Percentiles rank a stretch among this genome's conserved stretches.
Conservation (phyloP, 2,888 invertebrate genomes). For the Scotopteryx bipunctaria region DNA sequence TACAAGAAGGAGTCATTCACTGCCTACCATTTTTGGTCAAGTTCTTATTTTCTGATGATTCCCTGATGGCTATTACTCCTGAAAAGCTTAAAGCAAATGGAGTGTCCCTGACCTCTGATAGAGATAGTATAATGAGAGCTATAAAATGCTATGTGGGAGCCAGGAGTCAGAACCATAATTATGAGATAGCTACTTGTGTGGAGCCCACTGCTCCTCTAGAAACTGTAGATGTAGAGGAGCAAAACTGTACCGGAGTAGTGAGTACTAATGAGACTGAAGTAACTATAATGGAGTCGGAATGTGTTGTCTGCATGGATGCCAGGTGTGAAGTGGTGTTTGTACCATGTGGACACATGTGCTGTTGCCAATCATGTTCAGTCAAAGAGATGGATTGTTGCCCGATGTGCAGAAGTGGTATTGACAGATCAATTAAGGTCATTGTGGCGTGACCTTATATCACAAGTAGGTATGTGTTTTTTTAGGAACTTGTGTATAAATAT, state of each 20-base stretch:
- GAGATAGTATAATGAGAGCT: slow-evolving; percentile 85
- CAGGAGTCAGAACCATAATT: slow-evolving; percentile 56
- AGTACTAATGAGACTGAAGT: slow-evolving; percentile 54
- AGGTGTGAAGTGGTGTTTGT: slow-evolving; percentile 89
- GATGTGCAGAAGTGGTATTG: slow-evolving; percentile 89
- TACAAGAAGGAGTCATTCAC: slow-evolving; percentile 89
- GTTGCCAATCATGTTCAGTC: slow-evolving; percentile 87
- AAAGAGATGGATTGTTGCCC: slow-evolving; percentile 87
- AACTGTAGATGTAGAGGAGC: slow-evolving; percentile 42
- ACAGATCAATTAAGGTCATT: slow-evolving; percentile 87
- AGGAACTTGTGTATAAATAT: neutral
- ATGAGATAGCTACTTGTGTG: slow-evolving; percentile 39
- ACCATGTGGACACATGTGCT: slow-evolving; percentile 94
- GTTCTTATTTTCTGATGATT: slow-evolving; percentile 79
- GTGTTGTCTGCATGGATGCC: slow-evolving; percentile 92
- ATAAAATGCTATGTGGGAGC: slow-evolving; percentile 82
- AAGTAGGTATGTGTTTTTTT: too few species aligned
- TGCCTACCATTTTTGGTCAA: slow-evolving; percentile 89
- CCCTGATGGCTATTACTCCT: slow-evolving; percentile 78
- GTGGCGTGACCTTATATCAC: slow-evolving; percentile 67
- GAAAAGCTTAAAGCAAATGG: slow-evolving; percentile 84
- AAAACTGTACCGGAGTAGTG: slow-evolving; percentile 61
- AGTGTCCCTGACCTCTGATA: slow-evolving; percentile 80
- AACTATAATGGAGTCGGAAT: slow-evolving; percentile 84
- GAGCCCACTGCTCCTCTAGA: slow-evolving; percentile 57